Conservation (phyloP, 1,140 invertebrate species). For the Lineus longissimus region DNA sequence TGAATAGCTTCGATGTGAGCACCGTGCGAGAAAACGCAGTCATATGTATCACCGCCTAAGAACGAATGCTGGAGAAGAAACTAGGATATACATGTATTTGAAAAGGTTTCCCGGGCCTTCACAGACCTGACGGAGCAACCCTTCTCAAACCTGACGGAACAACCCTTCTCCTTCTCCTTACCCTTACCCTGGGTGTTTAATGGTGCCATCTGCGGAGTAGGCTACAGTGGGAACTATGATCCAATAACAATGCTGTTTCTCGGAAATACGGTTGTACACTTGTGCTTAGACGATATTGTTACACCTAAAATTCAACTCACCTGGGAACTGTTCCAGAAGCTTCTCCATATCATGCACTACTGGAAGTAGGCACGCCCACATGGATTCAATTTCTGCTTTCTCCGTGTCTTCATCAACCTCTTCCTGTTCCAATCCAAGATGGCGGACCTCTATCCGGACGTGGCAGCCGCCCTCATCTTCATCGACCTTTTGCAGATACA, state of each 20-base stretch:
- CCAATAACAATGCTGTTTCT: too few species aligned
- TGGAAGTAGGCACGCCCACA: slow-evolving; percentile 42
- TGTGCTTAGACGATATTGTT: too few species aligned
- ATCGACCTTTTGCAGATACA: slow-evolving; percentile 17
- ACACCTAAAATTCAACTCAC: slow-evolving; percentile 18
- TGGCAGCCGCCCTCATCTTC: slow-evolving; percentile 1
- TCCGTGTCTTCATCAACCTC: slow-evolving; percentile 26
- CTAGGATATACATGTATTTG: too few species aligned
- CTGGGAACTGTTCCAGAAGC: slow-evolving; percentile 35
- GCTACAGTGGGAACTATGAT: too few species aligned
- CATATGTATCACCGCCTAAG: neutral
- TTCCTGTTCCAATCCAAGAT: slow-evolving; percentile 30
- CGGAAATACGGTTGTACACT: too few species aligned
- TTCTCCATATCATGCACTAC: slow-evolving; percentile 43
- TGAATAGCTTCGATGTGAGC: neutral
- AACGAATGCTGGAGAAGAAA: neutral
- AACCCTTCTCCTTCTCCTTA: too few species aligned
- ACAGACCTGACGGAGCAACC: too few species aligned
- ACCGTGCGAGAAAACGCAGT: neutral
- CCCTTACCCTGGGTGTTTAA: too few species aligned
- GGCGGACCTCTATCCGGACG: neutral
- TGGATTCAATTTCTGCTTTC: slow-evolving; percentile 28
- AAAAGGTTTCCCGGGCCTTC: too few species aligned
- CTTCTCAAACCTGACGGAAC: too few species aligned
- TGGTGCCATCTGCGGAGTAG: too few species aligned